A percentile compares a stretch with the other conserved stretches of the same genome.
Conservation (phyloP, 2,888 invertebrate species). For the Sinhomidia bicolor region DNA sequence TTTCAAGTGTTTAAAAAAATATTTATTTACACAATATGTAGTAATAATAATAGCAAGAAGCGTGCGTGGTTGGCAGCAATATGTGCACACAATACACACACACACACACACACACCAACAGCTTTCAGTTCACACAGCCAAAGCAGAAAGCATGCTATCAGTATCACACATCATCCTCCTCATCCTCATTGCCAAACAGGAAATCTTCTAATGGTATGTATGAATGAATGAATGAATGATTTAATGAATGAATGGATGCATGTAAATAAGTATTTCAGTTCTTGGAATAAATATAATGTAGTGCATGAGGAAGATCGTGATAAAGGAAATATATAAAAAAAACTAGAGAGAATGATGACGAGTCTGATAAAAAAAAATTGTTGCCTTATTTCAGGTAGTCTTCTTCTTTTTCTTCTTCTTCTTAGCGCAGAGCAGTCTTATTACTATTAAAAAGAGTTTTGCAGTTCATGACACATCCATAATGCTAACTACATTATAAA, state of each 20-base stretch:
- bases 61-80: too few relatives aligned
- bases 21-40: background rate
- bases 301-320: slow-evolving; percentile 4
- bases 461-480: slow-evolving; percentile 30
- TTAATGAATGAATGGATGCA: too few relatives aligned
- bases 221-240: too few relatives aligned
- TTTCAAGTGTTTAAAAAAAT: background rate
- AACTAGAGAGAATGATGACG: background rate
- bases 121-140: background rate
- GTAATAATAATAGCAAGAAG: background rate
- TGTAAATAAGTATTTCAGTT: too few relatives aligned
- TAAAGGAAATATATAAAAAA: slow-evolving; percentile 12
- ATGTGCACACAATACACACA: background rate
- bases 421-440: background rate
- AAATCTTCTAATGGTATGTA: background rate
- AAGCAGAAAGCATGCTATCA: slow-evolving; percentile 14
- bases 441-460: background rate
- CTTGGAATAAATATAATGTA: background rate
- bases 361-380: background rate
- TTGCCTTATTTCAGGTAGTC: background rate
- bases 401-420: too few relatives aligned
- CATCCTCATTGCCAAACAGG: slow-evolving; percentile 4
- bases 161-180: background rate
- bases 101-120: too few relatives aligned
- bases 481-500: slow-evolving; percentile 5